A percentile compares a stretch with the other conserved stretches of the same genome.
These are phyloP conservation scores for Etheostoma cragini DNA, from an alignment of 2,113 vertebrate species.

Conservation along the genomic window DNA sequence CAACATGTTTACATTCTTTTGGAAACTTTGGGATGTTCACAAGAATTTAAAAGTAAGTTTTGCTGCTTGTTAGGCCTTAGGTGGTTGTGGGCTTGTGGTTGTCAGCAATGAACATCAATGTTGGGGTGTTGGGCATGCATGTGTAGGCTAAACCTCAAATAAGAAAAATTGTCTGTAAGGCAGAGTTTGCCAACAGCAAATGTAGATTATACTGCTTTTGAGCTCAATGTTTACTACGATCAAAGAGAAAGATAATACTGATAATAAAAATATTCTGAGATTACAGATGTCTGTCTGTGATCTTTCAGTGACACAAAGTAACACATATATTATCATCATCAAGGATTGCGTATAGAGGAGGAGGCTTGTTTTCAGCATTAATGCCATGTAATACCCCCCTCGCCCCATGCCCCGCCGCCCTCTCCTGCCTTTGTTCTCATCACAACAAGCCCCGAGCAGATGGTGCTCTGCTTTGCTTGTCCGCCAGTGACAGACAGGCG, in stretches of 20 bases:
- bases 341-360: slow-evolving; percentile 7
- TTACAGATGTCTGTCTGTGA: slow-evolving; percentile 1
- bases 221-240: neutral
- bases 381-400: slow-evolving; percentile 30
- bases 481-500: slow-evolving; percentile 71
- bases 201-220: neutral
- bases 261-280: neutral
- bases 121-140: no score
- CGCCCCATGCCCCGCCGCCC: slow-evolving; percentile 66
- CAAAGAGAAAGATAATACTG: neutral
- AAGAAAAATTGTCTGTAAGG: neutral
- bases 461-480: slow-evolving; percentile 83
- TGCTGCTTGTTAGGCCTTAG: neutral
- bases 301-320: neutral
- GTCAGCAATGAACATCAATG: neutral
- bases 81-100: neutral
- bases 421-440: slow-evolving; percentile 84
- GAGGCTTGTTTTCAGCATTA: slow-evolving; percentile 18
- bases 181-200: neutral
- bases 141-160: neutral
- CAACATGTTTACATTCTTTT: neutral
- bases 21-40: neutral
- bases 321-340: neutral
- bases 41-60: neutral
- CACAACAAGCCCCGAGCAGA: slow-evolving; percentile 85